Base-by-base conservation (phyloP, 2,113 vertebrate species). In the Aramus guarauna region DNA sequence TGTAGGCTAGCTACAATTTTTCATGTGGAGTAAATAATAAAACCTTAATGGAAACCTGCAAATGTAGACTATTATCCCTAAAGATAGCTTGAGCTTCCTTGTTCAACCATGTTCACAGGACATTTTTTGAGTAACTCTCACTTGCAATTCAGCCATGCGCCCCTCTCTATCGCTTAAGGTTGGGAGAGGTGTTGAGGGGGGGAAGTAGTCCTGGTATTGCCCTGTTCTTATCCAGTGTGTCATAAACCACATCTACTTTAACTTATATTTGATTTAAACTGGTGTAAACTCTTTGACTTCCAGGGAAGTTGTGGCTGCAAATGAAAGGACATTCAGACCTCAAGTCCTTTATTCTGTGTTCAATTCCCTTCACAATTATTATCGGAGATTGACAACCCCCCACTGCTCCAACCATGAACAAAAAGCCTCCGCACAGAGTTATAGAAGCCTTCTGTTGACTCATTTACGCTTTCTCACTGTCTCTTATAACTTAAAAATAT, bases 401-500 rank as follows among this genome's bases (percentile, higher is more conserved):
- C 55, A 1, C 45, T 62, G 19, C 43, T 91, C 24, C 69, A 75
- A 6, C 27, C 0, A 0, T 0, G 4, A 67, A 59, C 41, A 88
- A 60, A 96, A 63, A 84, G 7, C 63, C 64, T 88, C 73, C 94
- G 67, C 55, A 66, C 12, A 22, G 63, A 43, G 29, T 50, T 66
- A 67, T 12, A 67, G 67, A 95, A 80, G 74, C 59, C 20, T 84
- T 88, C 68, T 91, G 43, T 67, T 96, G 43, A 0, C 43, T 83
- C 55, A 47, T 90, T 80, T 90, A 26, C 1, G 0, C 9, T 79
- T 95, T 95, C 32, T 66, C 30, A 48, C 26, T 41, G 20, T 74
- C 56, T 72, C 59, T 79, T 76, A 11, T 62, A 81, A 63, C n/a
- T 66, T 82, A 85, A 90, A 94, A 96, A 85, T 71, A 85, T 36